Conservation (phyloP, 2,888 invertebrate species). For the Aleiodes testaceus region DNA sequence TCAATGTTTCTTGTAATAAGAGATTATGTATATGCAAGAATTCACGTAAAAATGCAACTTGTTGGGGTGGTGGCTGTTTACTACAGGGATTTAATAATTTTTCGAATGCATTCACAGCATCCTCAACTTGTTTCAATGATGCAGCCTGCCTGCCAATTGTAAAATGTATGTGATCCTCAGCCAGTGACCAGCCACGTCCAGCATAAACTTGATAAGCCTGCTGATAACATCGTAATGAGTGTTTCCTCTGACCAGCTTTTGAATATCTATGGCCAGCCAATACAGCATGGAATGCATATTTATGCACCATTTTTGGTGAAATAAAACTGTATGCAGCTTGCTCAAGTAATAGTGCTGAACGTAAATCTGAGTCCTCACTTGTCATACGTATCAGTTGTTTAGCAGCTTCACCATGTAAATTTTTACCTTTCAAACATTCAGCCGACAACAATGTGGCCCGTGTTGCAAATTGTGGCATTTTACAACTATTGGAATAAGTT, state of each 20-base stretch:
- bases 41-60: slow-evolving; percentile 88
- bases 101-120: slow-evolving; percentile 84
- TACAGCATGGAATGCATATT: slow-evolving; percentile 97
- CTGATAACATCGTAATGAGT: slow-evolving; percentile 92
- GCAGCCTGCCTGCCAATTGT: slow-evolving; percentile 93
- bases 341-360: slow-evolving; percentile 94
- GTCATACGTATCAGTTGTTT: slow-evolving; percentile 96
- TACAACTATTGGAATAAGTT: slow-evolving; percentile 92
- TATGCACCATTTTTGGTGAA: slow-evolving; percentile 84
- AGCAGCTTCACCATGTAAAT: slow-evolving; percentile 92
- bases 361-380: slow-evolving; percentile 96
- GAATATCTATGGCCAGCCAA: slow-evolving; percentile 96
- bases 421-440: slow-evolving; percentile 87
- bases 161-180: slow-evolving; percentile 96
- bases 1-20: slow-evolving; percentile 64
- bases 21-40: slow-evolving; percentile 87
- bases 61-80: slow-evolving; percentile 82
- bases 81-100: slow-evolving; percentile 83
- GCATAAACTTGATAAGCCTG: slow-evolving; percentile 91
- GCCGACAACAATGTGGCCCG: slow-evolving; percentile 92
- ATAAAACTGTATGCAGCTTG: slow-evolving; percentile 96
- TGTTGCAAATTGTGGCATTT: slow-evolving; percentile 93
- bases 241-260: slow-evolving; percentile 93
- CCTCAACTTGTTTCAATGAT: slow-evolving; percentile 82
- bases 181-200: slow-evolving; percentile 89